phyloP scores from a whole-genome alignment of 2,797 vertebrate genomes.

The Falco concolor region DNA sequence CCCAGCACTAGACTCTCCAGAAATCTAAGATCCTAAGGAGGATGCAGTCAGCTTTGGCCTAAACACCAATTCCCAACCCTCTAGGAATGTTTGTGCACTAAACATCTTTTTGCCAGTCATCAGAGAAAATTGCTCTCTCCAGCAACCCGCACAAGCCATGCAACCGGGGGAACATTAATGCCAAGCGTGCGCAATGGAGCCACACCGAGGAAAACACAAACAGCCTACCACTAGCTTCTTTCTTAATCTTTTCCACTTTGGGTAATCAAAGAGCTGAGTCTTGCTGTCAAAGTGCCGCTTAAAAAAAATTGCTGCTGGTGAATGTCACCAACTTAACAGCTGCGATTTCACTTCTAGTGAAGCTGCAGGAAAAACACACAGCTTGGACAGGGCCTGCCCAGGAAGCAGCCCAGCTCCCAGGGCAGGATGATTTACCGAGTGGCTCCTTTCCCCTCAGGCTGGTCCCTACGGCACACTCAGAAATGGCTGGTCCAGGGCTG shows the following conservation, averaged over 20 bases:
- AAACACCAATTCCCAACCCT: neutral
- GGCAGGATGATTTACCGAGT: neutral
- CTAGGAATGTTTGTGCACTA: neutral
- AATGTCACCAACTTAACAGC: neutral
- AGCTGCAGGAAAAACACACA: neutral
- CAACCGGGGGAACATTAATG: neutral
- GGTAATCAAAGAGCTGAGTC: neutral
- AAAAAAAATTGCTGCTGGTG: neutral
- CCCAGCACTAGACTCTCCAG: neutral
- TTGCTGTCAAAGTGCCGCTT: neutral
- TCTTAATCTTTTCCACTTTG: neutral
- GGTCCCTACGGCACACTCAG: fast-evolving
- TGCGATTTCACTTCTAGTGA: neutral
- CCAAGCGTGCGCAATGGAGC: neutral
- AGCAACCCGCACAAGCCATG: neutral
- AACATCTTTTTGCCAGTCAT: neutral
- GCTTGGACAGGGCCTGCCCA: neutral
- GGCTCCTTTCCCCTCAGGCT: neutral
- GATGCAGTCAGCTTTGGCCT: neutral
- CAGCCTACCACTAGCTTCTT: neutral
- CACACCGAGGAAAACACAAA: neutral
- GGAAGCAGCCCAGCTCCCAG: neutral
- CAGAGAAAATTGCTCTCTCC: neutral
- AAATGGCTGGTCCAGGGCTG: neutral
- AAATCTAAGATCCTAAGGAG: neutral